These are phyloP conservation scores for Cloeon dipterum DNA, from an alignment of 2,888 invertebrate genomes.

Conservation along the genomic window DNA sequence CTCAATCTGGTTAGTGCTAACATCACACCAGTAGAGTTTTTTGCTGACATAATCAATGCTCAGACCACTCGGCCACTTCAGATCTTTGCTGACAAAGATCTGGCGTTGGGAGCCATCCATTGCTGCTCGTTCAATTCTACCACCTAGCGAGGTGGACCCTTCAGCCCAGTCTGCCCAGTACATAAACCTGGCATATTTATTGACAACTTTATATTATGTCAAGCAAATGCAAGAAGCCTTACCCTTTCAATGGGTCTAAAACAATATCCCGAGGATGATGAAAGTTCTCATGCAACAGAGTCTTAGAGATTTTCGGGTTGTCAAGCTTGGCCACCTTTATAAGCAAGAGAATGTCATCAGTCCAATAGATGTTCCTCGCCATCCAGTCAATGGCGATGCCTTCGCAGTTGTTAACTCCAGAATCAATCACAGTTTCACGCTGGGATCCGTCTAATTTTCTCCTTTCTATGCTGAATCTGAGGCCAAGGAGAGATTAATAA, in stretches of 20 bases:
- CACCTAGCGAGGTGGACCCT: constrained; percentile 15
- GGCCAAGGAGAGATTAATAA: too few species aligned
- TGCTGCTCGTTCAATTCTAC: constrained; percentile 40
- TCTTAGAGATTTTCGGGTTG: constrained; percentile 27
- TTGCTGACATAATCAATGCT: constrained; percentile 33
- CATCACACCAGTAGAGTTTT: constrained; percentile 49
- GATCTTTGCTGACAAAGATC: constrained; percentile 24
- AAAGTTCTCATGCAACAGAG: constrained; percentile 28
- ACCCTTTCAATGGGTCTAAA: constrained; percentile 43
- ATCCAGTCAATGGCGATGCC: constrained; percentile 71
- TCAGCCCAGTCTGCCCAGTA: constrained; percentile 54
- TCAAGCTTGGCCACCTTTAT: constrained; percentile 43
- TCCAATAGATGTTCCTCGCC: constrained; percentile 63
- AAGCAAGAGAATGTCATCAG: constrained; percentile 42
- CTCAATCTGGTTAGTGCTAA: constrained; percentile 40
- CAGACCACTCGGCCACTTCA: constrained; percentile 57
- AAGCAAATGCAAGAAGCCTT: constrained; percentile 5
- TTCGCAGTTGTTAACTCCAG: constrained; percentile 37
- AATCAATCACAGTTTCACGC: constrained; percentile 29
- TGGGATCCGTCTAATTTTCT: constrained; percentile 35
- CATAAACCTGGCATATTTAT: constrained; percentile 23
- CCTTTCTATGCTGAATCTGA: constrained; percentile 34
- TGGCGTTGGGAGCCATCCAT: constrained; percentile 48
- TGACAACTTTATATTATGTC: not conserved
- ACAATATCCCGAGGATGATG: constrained; percentile 40